Base-by-base conservation (phyloP, 2,797 vertebrate genomes). In the Phrynocephalus vlangalii region DNA sequence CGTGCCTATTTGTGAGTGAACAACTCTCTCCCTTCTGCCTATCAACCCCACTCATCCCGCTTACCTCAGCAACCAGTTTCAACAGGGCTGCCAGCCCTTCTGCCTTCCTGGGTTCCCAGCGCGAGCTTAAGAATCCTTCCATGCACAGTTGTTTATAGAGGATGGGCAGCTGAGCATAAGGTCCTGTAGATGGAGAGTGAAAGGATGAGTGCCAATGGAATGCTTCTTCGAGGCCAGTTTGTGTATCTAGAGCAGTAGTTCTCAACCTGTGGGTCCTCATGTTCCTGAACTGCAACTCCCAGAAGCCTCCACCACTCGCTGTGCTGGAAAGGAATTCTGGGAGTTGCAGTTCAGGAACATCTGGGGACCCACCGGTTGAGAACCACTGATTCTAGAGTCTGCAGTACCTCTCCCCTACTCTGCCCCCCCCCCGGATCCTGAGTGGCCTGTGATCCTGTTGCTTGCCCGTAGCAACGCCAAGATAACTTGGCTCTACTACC, bases 1-100 rank as follows among this genome's bases (percentile, higher is more conserved):
- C 52, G 28, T 22, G 50, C 13, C 2, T 13, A 9, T 15, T 6
- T 82, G 6, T n/a, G 33, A 66, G 87, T 3, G 67, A 0, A 4
- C 4, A 89, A 9, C 10, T 15, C 20, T 86, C 5, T 18, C 1
- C 0, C 30, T 44, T 9, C 16, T 76, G 3, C 3, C n/a, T 6
- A 9, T 48, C 1, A 71, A 75, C 11, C 10, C 1, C 20, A 79
- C 73, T 9, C 30, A 56, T 28, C 3, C 28, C 18, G 18, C 78
- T 93, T 83, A 98, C 98, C 97, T 98, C 97, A 86, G 91, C 1
- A 0, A 97, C 82, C 98, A 98, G 98, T 3, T 94, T 95, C 88
- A 98, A 91, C 89, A 99, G 94, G 66, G 96, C 96, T 18, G 90
- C 97, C 84, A 97, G 84, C 84, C 96, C 96, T 90, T 98, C 98